Percentiles rank a stretch among this genome's conserved stretches.
These are phyloP conservation scores for Steatornis caripensis DNA, from an alignment of 2,113 vertebrate species.

Conservation along the genomic window DNA sequence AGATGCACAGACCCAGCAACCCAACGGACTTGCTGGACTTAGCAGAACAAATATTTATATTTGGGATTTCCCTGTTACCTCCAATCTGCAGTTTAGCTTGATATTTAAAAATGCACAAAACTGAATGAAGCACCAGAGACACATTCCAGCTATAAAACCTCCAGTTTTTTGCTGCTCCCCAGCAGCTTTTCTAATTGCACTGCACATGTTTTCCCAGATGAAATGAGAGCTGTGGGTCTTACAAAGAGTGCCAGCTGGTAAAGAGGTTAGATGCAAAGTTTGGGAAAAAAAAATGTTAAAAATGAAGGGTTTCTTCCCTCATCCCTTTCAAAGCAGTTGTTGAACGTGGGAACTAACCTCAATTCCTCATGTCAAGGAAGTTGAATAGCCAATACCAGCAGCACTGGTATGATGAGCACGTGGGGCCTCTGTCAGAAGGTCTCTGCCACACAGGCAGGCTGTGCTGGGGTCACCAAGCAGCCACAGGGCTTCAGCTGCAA, in stretches of 20 bases:
- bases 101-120: background rate
- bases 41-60: background rate
- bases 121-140: background rate
- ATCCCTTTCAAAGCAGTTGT: background rate
- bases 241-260: constrained; percentile 4
- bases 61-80: background rate
- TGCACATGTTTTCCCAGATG: constrained; percentile 11
- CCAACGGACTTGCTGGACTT: background rate
- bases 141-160: background rate
- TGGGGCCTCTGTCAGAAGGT: background rate
- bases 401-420: background rate
- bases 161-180: background rate
- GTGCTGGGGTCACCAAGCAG: background rate
- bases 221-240: background rate
- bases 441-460: background rate
- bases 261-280: background rate
- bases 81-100: background rate
- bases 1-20: background rate
- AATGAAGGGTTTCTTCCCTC: background rate
- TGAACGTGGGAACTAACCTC: background rate
- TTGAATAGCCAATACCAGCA: background rate
- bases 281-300: background rate
- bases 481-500: background rate
- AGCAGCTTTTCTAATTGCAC: background rate
- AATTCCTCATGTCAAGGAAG: background rate